Conservation (phyloP, 2,113 vertebrate species). For the Pituophis catenifer region DNA sequence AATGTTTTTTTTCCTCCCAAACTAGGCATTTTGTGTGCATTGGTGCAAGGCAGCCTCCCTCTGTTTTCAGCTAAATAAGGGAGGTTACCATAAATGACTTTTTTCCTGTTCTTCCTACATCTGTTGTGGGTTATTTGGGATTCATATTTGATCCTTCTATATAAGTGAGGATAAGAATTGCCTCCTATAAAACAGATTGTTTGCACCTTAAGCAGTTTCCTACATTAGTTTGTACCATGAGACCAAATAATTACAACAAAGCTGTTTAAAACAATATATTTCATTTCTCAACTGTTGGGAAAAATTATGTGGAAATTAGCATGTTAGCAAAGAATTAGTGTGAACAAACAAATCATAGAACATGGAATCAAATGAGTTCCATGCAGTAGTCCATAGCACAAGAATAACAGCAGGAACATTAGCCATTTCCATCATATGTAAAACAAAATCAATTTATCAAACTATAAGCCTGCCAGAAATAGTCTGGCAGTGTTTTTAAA, state of each 20-base stretch:
- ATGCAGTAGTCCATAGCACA: background rate
- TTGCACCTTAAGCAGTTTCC: conserved; percentile 44
- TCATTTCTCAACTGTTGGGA: conserved; percentile 9
- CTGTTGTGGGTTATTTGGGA: conserved; percentile 59
- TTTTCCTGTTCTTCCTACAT: conserved; percentile 56
- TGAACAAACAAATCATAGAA: background rate
- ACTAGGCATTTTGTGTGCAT: background rate
- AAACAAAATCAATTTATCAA: conserved; percentile 12
- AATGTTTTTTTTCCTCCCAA: background rate
- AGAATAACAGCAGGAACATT: conserved; percentile 8
- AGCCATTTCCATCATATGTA: conserved; percentile 17
- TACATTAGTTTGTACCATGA: conserved; percentile 37
- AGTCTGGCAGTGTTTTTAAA: background rate
- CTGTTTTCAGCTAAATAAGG: conserved; percentile 9
- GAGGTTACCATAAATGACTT: conserved; percentile 58
- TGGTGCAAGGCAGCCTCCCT: background rate
- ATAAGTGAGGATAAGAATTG: conserved; percentile 61
- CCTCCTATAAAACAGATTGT: conserved; percentile 46
- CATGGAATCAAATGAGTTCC: background rate
- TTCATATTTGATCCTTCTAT: conserved; percentile 55
- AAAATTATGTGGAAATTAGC: conserved; percentile 39
- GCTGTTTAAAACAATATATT: conserved; percentile 30
- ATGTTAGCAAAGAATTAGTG: conserved; percentile 2
- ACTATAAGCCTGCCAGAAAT: background rate
- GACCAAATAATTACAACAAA: conserved; percentile 37